Evolutionary conservation across 2,888 invertebrate species (phyloP).

Genomic region (Drosophila planitibia): DNA sequence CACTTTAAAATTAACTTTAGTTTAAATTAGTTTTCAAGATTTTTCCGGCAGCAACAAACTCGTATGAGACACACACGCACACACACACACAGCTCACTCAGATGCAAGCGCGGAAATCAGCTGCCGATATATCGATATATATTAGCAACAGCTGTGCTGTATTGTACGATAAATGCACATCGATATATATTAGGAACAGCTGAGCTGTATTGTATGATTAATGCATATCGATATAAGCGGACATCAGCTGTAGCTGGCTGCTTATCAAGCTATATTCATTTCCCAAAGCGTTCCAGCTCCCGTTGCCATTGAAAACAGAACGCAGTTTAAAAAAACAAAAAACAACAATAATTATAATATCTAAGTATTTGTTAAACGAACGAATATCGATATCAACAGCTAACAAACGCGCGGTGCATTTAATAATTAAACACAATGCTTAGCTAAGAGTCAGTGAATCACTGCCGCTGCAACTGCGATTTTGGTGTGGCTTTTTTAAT

Average conservation of each 20-base stretch:
- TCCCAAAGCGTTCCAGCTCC: constrained; percentile 41
- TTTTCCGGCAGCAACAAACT: constrained; percentile 33
- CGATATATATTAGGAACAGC: constrained; percentile 17
- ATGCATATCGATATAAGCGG: constrained; percentile 12
- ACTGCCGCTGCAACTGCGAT: constrained; percentile 46
- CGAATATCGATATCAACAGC: not conserved
- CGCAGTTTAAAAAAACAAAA: constrained; percentile 22
- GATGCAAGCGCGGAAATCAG: constrained; percentile 18
- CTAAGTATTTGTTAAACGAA: constrained; percentile 7
- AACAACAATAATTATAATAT: constrained; percentile 34
- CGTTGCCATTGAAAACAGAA: constrained; percentile 30
- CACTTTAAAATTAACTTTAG: not conserved
- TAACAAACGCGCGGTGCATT: constrained; percentile 22
- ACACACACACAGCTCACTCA: constrained; percentile 10
- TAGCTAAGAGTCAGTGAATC: constrained; percentile 45
- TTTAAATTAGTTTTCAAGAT: not conserved
- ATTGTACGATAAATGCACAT: not conserved
- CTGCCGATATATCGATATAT: constrained; percentile 18
- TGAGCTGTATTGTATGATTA: not conserved
- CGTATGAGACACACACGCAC: constrained; percentile 4
- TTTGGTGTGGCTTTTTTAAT: constrained; percentile 51
- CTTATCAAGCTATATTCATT: constrained; percentile 38
- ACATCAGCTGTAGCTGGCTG: constrained; percentile 38
- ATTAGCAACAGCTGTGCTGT: not conserved
- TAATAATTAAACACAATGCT: constrained; percentile 25